Evolutionary conservation across 2,888 invertebrate species (phyloP), one percentile per base, ranked within the genome.

Genomic region (Phyllotreta cruciferae): DNA sequence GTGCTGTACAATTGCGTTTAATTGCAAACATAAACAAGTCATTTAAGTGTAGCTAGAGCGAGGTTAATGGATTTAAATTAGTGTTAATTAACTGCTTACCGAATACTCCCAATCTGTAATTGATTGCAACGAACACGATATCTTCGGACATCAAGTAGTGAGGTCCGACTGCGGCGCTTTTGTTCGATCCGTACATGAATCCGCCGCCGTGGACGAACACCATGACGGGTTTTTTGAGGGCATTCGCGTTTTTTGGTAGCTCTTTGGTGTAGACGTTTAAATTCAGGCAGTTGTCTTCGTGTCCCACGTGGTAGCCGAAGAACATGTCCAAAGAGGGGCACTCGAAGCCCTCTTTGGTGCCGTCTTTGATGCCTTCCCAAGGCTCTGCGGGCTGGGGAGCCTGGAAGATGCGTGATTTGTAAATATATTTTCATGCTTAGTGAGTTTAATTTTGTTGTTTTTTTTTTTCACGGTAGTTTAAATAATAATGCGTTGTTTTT

Each of bases 251-350:
- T 49, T 49, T 54, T 8, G 70, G 67, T 41, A 72, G 49, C 70
- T 78, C 70, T 67, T 75, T 77, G 35, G 80, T 80, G 63, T 77
- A 79, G 24, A 85, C 82, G 74, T 85, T 85, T n/a, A 85, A 69
- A 70, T 83, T 83, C 2, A 85, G 71, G 65, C 85, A 86, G 56
- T 75, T 74, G 72, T 86, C 84, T 73, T 86, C 86, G 1, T 79
- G 76, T 36, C 85, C 85, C 6, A 82, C 76, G 52, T 76, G 74
- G 64, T 80, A 78, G 8, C 77, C 69, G 60, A 77, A 75, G 47
- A 73, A 73, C 69, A 76, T 66, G 56, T 77, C 74, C 10, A 62
- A 38, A 1, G 75, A 71, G 0, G 77, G 77, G 58, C 77, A 77
- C 67, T 73, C 74, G 39, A 71, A 70, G 11, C 77, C 77, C 71